phyloP scores from a whole-genome alignment of 2,113 vertebrate species.

The Vulpes lagopus region DNA sequence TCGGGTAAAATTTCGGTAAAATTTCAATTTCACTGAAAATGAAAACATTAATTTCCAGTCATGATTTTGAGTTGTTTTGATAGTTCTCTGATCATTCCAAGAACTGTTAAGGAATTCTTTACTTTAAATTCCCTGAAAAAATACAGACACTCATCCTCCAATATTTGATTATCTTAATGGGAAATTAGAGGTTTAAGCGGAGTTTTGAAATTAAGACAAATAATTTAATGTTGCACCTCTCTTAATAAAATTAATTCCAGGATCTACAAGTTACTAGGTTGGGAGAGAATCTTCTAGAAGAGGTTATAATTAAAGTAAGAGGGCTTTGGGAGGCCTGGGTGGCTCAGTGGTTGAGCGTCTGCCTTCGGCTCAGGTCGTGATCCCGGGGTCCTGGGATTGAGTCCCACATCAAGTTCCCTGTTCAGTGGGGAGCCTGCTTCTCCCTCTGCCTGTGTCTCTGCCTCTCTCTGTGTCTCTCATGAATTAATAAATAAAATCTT shows the following conservation, averaged over 20 bases:
- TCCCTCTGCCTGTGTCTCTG: too few relatives aligned
- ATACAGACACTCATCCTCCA: background rate
- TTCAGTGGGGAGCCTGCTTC: too few relatives aligned
- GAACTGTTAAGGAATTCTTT: background rate
- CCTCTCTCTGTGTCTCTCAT: too few relatives aligned
- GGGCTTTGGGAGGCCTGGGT: too few relatives aligned
- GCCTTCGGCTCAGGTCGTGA: too few relatives aligned
- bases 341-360: too few relatives aligned
- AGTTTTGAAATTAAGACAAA: slow-evolving; percentile 28
- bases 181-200: background rate
- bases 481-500: too few relatives aligned
- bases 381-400: too few relatives aligned
- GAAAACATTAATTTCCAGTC: background rate
- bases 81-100: slow-evolving; percentile 25
- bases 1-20: too few relatives aligned
- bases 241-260: slow-evolving; percentile 63
- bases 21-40: too few relatives aligned
- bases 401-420: too few relatives aligned
- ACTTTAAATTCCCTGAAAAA: slow-evolving; percentile 33
- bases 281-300: slow-evolving; percentile 33
- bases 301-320: slow-evolving; percentile 23
- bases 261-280: background rate
- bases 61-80: background rate
- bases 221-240: slow-evolving; percentile 29
- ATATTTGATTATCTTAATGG: slow-evolving; percentile 1